Conservation (phyloP, 64 coral and sea anemone genomes). For the Dendronephthya gigantea region DNA sequence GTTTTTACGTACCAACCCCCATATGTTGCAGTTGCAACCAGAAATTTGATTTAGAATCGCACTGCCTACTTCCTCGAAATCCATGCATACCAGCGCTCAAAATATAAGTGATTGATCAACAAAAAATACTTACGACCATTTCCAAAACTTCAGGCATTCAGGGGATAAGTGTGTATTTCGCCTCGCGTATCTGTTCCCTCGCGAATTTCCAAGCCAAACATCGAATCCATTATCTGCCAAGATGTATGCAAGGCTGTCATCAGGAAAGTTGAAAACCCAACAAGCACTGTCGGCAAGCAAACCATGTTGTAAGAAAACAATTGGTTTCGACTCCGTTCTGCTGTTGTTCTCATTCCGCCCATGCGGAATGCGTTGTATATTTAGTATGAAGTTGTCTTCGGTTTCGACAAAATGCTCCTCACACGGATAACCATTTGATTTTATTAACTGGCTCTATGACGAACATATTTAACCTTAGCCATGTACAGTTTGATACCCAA, state of each 20-base stretch:
- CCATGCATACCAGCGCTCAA: too few relatives aligned
- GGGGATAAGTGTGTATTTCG: neutral
- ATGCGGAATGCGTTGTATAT: neutral
- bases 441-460: neutral
- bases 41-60: too few relatives aligned
- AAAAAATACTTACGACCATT: neutral
- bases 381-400: neutral
- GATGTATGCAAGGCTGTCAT: neutral
- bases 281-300: neutral
- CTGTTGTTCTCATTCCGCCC: neutral
- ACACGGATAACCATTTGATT: neutral
- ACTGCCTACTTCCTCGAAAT: too few relatives aligned
- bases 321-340: neutral
- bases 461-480: neutral
- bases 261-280: neutral
- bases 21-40: too few relatives aligned
- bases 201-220: neutral
- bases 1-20: too few relatives aligned
- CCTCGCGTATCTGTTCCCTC: neutral
- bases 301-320: neutral
- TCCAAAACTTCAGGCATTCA: neutral
- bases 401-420: neutral
- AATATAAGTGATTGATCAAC: neutral
- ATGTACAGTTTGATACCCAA: too few relatives aligned
- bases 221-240: conserved; percentile 7